Evolutionary conservation across 2,888 invertebrate genomes (phyloP), one percentile per base, ranked within the genome.

Genomic region (Fragum fragum): DNA sequence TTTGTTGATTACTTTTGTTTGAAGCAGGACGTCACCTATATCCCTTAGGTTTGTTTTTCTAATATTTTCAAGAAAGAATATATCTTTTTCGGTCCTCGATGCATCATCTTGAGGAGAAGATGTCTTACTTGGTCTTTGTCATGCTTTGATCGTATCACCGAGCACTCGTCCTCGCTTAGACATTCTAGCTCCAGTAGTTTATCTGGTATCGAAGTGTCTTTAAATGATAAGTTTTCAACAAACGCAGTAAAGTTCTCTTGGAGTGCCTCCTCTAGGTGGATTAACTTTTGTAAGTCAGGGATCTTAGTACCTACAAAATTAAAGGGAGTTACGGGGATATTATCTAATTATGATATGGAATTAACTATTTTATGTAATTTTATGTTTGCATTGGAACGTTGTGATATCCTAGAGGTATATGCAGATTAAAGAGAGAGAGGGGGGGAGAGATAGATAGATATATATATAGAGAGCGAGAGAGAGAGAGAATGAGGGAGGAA

Each of bases 51-150:
- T 42, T 3, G 42, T n/a, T 3, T 39, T 42, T 42, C 36, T 23
- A 39, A 9, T 21, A 39, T n/a, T 16, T 63, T 7, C 21, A 63
- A 39, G 63, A 66, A 66, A 9, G 21, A 3, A 21, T n/a, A 21
- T 2, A 66, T 66, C 36, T 42, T 66, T 11, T 42, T 36, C 9
- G 66, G 66, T 14, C 66, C 66, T 9, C 66, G 66, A 42, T 6
- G n/a, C 66, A 66, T 66, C 9, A 66, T 11, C 36, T 66, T 66
- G 11, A 36, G 14, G 1, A 66, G 26, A 26, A 66, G 66, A 16
- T 42, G 42, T 39, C 66, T 32, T 14, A 66, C 23, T 66, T 66
- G 66, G 26, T 66, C 66, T 66, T 66, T 66, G 21, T 42, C 66
- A 11, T 39, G 47, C 36, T 66, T 66, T 6, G 66, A 42, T 66